Base-by-base conservation (phyloP, 2,888 invertebrate species). In the Hirtodrosophila trivittata region DNA sequence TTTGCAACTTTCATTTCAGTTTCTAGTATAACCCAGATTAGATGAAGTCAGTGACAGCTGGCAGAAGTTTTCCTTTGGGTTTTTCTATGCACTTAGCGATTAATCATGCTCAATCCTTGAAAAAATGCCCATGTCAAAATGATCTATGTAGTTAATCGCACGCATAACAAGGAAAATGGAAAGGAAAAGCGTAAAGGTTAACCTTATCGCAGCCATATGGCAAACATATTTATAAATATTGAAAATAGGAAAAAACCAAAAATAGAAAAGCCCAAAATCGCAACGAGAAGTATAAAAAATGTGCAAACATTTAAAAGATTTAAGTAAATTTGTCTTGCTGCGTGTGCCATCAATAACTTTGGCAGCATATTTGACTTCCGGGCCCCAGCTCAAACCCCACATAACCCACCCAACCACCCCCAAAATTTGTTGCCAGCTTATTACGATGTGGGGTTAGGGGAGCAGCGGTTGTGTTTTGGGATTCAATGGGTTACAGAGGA, bases 241-340 rank as follows among this genome's bases (percentile, higher is more conserved):
- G 68, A 47, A 80, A 78, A 66, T 10, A 30, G 4, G 18, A 21
- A 21, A 26, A 8, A 16, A 28, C 28, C 41, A 25, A 25, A 25
- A 25, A n/a, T 10, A 13, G 14, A 35, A 35, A 35, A 35, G 8
- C 6, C 12, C 1, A 35, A 10, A 14, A 25, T 26, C 42, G 13
- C 16, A 52, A 41, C 49, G 21, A 35, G 60, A 70, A 62, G 66
- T 66, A 50, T 59, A 76, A 81, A 75, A 86, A 86, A 86, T 83
- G 75, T 54, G 63, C 73, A 81, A 84, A 84, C 87, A 86, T 86
- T 83, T 86, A 84, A 83, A 72, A 83, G 82, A 83, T 83, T 86
- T 83, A 84, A 77, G 75, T 82, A 81, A 86, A 83, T 86, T 83
- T 86, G 85, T 83, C 82, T 84, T 83, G 70, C 63, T 75, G 82